Conservation (phyloP, 37 sponge, comb jelly and placozoan genomes). For the Spongilla lacustris region DNA sequence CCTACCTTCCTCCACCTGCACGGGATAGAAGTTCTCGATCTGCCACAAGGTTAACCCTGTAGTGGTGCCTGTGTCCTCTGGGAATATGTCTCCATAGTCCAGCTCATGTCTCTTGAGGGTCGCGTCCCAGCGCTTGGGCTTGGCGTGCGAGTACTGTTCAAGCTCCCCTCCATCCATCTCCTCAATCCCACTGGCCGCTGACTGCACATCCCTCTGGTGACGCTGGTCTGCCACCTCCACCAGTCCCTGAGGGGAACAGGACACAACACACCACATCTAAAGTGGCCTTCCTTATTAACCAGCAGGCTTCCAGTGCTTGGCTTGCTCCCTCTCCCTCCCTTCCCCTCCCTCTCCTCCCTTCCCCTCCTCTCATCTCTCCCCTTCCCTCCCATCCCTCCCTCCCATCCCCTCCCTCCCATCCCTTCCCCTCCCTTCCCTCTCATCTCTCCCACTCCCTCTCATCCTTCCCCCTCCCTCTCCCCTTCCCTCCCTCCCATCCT, state of each 20-base stretch:
- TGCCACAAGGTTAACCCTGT: constrained; percentile 90
- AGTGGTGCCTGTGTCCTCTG: constrained; percentile 71
- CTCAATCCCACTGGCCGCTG: constrained; percentile 28
- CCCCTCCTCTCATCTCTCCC: too few species aligned
- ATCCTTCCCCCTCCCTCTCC: too few species aligned
- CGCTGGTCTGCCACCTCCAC: constrained; percentile 57
- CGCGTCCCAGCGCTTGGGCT: constrained; percentile 69
- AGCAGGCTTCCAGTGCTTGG: too few species aligned
- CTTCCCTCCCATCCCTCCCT: too few species aligned
- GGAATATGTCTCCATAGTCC: constrained; percentile 86
- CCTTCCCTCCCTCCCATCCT: neutral
- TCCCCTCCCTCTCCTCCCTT: too few species aligned
- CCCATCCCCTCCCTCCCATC: too few species aligned
- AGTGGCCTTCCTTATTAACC: too few species aligned
- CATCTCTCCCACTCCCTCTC: too few species aligned
- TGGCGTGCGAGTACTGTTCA: neutral
- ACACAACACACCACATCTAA: too few species aligned
- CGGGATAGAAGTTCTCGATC: constrained; percentile 96
- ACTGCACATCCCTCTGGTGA: constrained; percentile 30
- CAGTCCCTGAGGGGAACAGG: constrained; percentile 30
- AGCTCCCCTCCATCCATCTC: neutral
- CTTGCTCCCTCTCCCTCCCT: too few species aligned
- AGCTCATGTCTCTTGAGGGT: constrained; percentile 84
- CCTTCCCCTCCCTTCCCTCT: too few species aligned
- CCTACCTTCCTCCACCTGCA: constrained; percentile 81